Base-by-base conservation (phyloP, 2,797 vertebrate species). In the Vespertilio murinus region DNA sequence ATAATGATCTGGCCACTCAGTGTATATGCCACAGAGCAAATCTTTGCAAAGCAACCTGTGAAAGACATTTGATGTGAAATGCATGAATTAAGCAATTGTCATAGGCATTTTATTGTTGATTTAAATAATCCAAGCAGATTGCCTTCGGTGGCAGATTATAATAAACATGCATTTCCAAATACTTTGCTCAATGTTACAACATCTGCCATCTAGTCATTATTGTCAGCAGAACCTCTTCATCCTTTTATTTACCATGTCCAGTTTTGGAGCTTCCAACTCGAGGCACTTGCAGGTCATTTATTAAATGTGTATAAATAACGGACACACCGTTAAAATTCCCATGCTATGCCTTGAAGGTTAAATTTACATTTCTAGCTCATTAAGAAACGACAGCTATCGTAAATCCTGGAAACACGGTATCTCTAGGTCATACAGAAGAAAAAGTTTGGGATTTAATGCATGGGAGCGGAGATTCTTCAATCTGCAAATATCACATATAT, bases 361-460 rank as follows among this genome's bases (percentile, higher is more conserved):
- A 94, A 74, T 16, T 90, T 54, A 91, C 61, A 87, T 91, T 95
- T 94, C 74, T 77, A 91, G 54, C 22, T 84, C 47, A 81, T 87
- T 87, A 91, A 74, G 61, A 96, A 35, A 86, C 2, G 67, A 77
- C 33, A 84, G 59, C 64, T 88, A 20, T 8, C 33, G 23, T 89
- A 65, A 92, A 85, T 83, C 40, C 40, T 40, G 49, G 74, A 86
- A 94, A 79, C 25, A 75, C 9, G 61, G 69, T 49, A 11, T 83
- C 89, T 91, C n/a, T 28, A 82, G 47, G 47, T 91, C 40, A 88
- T 25, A 45, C 0, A 40, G 59, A 86, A 95, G 88, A 73, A 91
- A 89, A 94, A 91, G 89, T 95, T 95, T 79, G 38, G 42, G 38
- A 91, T 85, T 94, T 73, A 84, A 93, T 71, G 17, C 65, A 56